Evolutionary conservation across 2,797 vertebrate species (phyloP).

Genomic region (Parauchenoglanis ngamensis): DNA sequence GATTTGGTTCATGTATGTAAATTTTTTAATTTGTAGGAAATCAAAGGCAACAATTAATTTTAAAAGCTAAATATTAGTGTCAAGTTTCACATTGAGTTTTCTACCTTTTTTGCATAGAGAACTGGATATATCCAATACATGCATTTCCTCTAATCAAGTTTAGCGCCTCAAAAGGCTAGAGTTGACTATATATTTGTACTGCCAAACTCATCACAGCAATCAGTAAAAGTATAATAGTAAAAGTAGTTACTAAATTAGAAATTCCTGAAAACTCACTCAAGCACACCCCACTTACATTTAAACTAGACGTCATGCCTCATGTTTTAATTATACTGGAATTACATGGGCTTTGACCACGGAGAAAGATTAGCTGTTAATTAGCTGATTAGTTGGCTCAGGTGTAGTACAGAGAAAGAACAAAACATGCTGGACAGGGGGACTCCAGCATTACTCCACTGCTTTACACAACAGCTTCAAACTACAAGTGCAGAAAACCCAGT

Average conservation of each 20-base stretch:
- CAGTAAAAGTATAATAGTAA: neutral
- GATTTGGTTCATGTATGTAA: neutral
- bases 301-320: conserved; percentile 20
- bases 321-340: conserved; percentile 35
- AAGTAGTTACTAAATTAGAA: neutral
- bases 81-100: neutral
- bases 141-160: neutral
- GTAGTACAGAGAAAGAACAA: conserved; percentile 23
- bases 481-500: conserved; percentile 25
- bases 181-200: neutral
- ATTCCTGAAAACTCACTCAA: neutral
- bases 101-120: neutral
- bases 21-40: neutral
- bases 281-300: neutral
- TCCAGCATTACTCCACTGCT: neutral
- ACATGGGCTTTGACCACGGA: conserved; percentile 34
- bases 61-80: neutral
- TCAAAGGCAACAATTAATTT: neutral
- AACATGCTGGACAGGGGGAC: conserved; percentile 13
- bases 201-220: neutral
- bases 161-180: neutral
- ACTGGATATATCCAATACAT: neutral
- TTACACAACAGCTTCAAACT: conserved; percentile 8
- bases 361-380: conserved; percentile 41
- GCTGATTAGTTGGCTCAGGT: conserved; percentile 38